Percentiles rank a stretch among this genome's conserved stretches.
Evolutionary conservation across 2,888 invertebrate genomes (phyloP).

Genomic region (Hedychridium roseum): DNA sequence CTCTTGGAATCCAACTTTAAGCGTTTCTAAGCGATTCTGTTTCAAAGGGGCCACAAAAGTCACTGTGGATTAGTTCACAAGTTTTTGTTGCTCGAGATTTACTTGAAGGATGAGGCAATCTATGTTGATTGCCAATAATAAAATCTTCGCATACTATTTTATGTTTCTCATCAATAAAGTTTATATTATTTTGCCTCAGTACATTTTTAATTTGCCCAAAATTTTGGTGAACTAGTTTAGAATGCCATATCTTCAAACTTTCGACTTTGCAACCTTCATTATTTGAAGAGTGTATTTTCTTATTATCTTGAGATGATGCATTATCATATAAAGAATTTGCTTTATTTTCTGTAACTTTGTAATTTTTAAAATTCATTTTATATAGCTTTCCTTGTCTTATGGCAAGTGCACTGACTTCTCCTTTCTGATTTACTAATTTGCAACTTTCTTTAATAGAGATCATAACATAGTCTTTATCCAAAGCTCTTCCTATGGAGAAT

Average conservation of each 20-base stretch:
- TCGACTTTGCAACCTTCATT: neutral
- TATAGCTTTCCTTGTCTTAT: slow-evolving; percentile 9
- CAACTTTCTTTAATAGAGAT: slow-evolving; percentile 12
- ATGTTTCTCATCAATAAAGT: neutral
- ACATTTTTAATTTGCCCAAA: slow-evolving; percentile 26
- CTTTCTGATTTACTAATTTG: neutral
- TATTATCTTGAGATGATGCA: too few species aligned
- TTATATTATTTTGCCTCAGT: slow-evolving; percentile 20
- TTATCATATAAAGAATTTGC: neutral
- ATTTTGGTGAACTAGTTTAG: slow-evolving; percentile 34
- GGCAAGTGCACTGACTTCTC: slow-evolving; percentile 10
- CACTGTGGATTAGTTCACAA: slow-evolving; percentile 13
- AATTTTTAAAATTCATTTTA: neutral
- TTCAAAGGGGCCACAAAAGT: slow-evolving; percentile 14
- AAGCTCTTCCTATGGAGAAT: slow-evolving; percentile 6
- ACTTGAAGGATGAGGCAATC: slow-evolving; percentile 5
- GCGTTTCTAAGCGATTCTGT: neutral
- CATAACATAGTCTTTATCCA: slow-evolving; percentile 20
- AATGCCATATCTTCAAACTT: slow-evolving; percentile 27
- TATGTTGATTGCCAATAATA: slow-evolving; percentile 15
- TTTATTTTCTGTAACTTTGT: too few species aligned
- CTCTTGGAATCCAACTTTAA: neutral
- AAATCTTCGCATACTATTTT: slow-evolving; percentile 30
- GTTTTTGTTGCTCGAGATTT: neutral
- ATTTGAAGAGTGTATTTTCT: neutral